phyloP scores from a whole-genome alignment of 2,113 vertebrate genomes.

The Solenodon paradoxus region DNA sequence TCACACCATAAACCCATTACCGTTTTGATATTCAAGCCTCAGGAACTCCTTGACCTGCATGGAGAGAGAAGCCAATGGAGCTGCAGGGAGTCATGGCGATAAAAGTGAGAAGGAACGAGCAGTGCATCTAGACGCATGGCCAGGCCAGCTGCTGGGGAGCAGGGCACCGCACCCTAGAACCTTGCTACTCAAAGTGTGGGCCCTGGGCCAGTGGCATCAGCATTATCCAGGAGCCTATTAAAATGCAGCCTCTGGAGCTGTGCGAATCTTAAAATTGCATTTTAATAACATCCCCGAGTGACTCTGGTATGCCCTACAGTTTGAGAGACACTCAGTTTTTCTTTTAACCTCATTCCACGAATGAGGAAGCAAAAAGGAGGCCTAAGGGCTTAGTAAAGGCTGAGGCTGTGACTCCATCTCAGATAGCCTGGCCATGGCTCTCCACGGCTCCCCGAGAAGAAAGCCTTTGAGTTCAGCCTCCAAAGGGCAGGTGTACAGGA shows the following conservation, averaged over 20 bases:
- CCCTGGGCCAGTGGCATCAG: neutral
- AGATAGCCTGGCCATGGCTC: neutral
- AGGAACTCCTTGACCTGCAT: neutral
- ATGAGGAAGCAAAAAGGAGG: neutral
- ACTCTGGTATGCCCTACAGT: accelerated
- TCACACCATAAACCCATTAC: too few relatives aligned
- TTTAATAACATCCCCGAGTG: neutral
- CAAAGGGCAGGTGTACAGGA: neutral
- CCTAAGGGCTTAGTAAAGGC: accelerated
- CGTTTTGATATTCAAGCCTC: neutral
- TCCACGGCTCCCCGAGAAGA: too few relatives aligned
- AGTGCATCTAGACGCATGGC: too few relatives aligned
- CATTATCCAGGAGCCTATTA: neutral
- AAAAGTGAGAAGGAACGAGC: neutral
- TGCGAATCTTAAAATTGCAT: neutral
- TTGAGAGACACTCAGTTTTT: neutral
- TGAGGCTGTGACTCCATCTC: neutral
- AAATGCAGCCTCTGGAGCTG: too few relatives aligned
- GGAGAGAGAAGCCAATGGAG: neutral
- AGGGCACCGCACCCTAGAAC: too few relatives aligned
- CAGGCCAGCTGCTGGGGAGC: neutral
- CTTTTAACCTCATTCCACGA: neutral
- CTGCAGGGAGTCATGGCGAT: accelerated
- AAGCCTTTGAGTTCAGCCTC: neutral
- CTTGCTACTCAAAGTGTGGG: neutral